These are phyloP conservation scores for Coturnix japonica DNA, from an alignment of 2,113 vertebrate species.

Conservation along the genomic window DNA sequence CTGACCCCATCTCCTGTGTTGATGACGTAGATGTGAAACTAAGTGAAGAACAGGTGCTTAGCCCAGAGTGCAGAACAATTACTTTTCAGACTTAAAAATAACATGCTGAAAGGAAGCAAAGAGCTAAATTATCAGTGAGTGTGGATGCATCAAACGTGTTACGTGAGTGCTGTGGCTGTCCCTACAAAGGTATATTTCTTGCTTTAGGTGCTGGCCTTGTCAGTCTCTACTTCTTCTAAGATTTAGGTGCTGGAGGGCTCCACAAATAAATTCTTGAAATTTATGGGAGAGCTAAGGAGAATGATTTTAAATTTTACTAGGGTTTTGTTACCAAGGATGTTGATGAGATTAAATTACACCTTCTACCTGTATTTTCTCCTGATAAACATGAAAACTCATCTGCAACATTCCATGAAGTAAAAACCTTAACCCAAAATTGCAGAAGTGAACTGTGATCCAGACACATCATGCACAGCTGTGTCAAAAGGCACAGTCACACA, in stretches of 20 bases:
- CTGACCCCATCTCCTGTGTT: neutral
- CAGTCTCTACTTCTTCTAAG: neutral
- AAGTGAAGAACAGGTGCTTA: neutral
- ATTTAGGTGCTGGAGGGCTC: neutral
- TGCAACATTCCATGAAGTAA: neutral
- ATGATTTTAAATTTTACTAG: neutral
- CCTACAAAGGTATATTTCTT: neutral
- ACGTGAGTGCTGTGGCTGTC: neutral
- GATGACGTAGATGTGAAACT: neutral
- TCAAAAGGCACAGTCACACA: too few relatives aligned
- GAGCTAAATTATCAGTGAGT: neutral
- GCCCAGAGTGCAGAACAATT: neutral
- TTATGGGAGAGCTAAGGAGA: neutral
- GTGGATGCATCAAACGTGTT: neutral
- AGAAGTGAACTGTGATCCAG: neutral
- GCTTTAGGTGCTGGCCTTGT: neutral
- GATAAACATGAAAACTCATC: neutral
- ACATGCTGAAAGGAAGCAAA: neutral
- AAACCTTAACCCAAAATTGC: neutral
- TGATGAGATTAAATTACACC: neutral
- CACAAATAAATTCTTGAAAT: neutral
- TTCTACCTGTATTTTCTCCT: neutral
- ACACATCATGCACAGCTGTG: rapidly evolving
- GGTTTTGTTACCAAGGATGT: neutral
- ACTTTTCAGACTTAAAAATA: neutral